Base-by-base conservation (phyloP, 2,113 vertebrate genomes). In the Eurypyga helias region DNA sequence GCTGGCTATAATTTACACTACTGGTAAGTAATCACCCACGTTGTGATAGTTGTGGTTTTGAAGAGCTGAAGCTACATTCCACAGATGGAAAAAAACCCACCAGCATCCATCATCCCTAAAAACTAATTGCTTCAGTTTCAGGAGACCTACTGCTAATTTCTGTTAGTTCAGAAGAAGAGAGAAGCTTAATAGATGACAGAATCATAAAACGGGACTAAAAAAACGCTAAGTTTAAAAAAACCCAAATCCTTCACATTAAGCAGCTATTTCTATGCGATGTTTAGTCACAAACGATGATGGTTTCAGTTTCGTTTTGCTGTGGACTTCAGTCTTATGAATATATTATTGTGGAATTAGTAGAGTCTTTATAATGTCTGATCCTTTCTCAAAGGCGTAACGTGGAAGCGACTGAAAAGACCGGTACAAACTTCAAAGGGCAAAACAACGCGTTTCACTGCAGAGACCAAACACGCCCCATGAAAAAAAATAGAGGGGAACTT, bases 231-330 rank as follows among this genome's bases (percentile, higher is more conserved):
- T 73, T 87, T 2, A 28, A 21, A 41, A 67, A 45, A 16, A 0
- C 4, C 6, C 17, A 45, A 69, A 52, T 48, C 36, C 13, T 66
- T 41, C 41, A 24, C 13, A 77, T 69, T 89, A 75, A 94, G 16
- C 43, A 83, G 69, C 11, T 25, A 38, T 62, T 4, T 10, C 66
- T 80, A 71, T 34, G 66, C 18, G 80, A 62, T 1, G 7, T 83
- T 88, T 62, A 71, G 43, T 62, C 38, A 81, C 34, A 70, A 86
- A 69, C 21, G 21, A 61, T 9, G 28, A 34, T 2, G 8, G 46
- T 48, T 97, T 92, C 58, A 80, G 62, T 95, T 95, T 96, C 48
- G 0, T 58, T 96, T 80, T 51, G 28, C 60, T 92, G 75, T 60
- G 52, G 84, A 67, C 15, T 13, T 84, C 69, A 75, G 26, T 31